Evolutionary conservation across 37 sponge, comb jelly and placozoan species (phyloP).

Genomic region (Crambe crambe): DNA sequence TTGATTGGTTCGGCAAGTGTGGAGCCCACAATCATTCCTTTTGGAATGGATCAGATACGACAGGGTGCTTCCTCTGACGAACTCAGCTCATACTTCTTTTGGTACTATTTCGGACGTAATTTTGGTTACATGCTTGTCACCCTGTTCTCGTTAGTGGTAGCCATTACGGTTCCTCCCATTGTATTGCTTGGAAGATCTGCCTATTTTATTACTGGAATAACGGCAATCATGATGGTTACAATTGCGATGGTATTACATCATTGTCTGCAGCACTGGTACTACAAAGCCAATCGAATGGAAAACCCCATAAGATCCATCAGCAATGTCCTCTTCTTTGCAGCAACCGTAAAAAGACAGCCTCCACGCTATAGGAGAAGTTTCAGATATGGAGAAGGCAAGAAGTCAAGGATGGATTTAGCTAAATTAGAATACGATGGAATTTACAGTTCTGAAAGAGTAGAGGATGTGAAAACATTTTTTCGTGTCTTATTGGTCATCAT

Average conservation of each 20-base stretch:
- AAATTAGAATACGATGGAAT: constrained; percentile 48
- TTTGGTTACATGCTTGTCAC: neutral
- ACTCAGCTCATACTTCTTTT: constrained; percentile 49
- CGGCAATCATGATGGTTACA: neutral
- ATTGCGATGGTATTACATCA: constrained; percentile 7
- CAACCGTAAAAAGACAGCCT: constrained; percentile 25
- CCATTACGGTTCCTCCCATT: neutral
- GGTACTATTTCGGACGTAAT: constrained; percentile 33
- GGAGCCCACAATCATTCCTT: constrained; percentile 42
- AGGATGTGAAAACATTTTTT: constrained; percentile 50
- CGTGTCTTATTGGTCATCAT: constrained; percentile 32
- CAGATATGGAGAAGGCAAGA: constrained; percentile 42
- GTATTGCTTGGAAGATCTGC: too few species aligned
- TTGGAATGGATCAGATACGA: constrained; percentile 45
- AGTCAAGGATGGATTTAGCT: constrained; percentile 47
- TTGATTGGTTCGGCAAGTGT: constrained; percentile 29
- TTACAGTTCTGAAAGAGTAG: constrained; percentile 47
- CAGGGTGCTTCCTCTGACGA: constrained; percentile 46
- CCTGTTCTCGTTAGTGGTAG: neutral
- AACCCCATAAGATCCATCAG: constrained; percentile 34
- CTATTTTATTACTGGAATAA: neutral
- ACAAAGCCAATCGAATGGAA: neutral
- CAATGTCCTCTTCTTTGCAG: constrained; percentile 19
- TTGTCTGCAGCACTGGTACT: constrained; percentile 14
- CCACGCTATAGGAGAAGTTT: constrained; percentile 38